Conservation (phyloP, 2,888 invertebrate species). For the Ichneumon xanthorius region DNA sequence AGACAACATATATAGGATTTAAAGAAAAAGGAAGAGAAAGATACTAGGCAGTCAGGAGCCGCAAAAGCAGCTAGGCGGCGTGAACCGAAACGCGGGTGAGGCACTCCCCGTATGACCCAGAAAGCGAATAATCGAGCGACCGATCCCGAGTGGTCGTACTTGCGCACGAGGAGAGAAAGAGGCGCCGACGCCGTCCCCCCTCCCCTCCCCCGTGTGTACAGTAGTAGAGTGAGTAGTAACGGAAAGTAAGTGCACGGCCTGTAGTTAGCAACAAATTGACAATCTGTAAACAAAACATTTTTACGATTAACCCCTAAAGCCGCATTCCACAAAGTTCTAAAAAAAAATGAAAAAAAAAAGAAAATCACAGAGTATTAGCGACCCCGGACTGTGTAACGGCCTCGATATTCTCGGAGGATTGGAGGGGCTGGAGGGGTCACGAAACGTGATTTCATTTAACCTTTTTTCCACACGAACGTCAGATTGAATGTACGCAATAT, state of each 20-base stretch:
- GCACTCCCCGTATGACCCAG: slow-evolving; percentile 69
- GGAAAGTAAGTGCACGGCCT: neutral
- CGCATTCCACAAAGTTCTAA: too few relatives aligned
- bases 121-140: slow-evolving; percentile 69
- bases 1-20: neutral
- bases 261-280: slow-evolving; percentile 45
- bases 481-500: slow-evolving; percentile 63
- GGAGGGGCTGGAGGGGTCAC: slow-evolving; percentile 9
- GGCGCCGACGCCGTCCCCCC: slow-evolving; percentile 57
- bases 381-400: neutral
- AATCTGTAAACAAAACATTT: neutral
- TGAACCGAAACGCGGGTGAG: slow-evolving; percentile 68
- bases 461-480: slow-evolving; percentile 39
- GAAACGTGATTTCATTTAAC: slow-evolving; percentile 27
- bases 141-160: slow-evolving; percentile 63
- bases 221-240: slow-evolving; percentile 39
- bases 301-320: neutral
- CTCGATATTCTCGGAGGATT: neutral
- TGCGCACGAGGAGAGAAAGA: slow-evolving; percentile 59
- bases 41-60: slow-evolving; percentile 51
- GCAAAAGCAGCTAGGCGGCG: slow-evolving; percentile 61
- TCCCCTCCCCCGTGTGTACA: slow-evolving; percentile 50
- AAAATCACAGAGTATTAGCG: neutral
- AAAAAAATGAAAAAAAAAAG: neutral
- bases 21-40: slow-evolving; percentile 5